phyloP scores from a whole-genome alignment of 2,888 invertebrate genomes.

The Sesamia inferens region DNA sequence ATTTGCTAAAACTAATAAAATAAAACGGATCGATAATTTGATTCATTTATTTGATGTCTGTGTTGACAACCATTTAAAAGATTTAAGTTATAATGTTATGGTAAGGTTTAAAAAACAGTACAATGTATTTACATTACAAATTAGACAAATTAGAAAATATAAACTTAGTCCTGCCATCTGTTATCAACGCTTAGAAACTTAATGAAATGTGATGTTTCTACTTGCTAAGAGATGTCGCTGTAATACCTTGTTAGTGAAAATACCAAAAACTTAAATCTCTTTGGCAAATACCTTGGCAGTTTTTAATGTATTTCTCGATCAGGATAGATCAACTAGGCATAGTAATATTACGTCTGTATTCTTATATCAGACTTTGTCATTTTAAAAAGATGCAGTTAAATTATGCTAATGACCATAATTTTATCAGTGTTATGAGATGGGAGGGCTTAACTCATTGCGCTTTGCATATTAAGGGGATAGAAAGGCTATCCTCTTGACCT shows the following conservation, averaged over 20 bases:
- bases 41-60: background rate
- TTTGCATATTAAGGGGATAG: background rate
- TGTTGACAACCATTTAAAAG: background rate
- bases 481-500: too few relatives aligned
- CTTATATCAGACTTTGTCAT: background rate
- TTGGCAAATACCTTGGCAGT: background rate
- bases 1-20: background rate
- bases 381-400: background rate
- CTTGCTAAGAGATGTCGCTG: conserved; percentile 28
- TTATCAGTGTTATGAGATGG: background rate
- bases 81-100: background rate
- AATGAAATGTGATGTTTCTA: background rate
- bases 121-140: background rate
- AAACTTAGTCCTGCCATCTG: conserved; percentile 6
- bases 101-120: background rate
- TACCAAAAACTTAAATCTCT: too few relatives aligned
- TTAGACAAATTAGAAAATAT: too few relatives aligned
- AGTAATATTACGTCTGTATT: background rate
- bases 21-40: background rate
- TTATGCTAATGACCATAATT: background rate
- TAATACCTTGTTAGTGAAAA: background rate
- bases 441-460: background rate
- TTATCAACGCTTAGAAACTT: background rate
- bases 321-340: background rate
- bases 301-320: too few relatives aligned